Evolutionary conservation across 2,797 vertebrate genomes (phyloP), one percentile per base, ranked within the genome.

Genomic region (Sebastes alutus): DNA sequence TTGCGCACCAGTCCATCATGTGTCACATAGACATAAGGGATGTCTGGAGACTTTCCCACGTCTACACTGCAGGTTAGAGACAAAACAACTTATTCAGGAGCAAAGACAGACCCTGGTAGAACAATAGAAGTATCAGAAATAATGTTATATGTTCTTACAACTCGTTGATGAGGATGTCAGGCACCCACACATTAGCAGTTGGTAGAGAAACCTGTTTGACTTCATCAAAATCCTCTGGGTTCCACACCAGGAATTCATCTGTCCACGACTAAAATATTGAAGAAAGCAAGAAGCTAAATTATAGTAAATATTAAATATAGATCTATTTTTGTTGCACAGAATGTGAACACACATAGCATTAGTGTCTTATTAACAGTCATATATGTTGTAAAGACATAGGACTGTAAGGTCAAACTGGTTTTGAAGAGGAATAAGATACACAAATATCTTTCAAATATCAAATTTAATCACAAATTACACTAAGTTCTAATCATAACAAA

Each of bases 91-190:
- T 33, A 12, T 61, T 27, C 3, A 35, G 18, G 20, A 35, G 20
- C 22, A 0, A 0, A 25, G 61, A 13, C 30, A 10, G 29, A 1
- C 0, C 0, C 22, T 18, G 61, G 5, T 11, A 10, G 23, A 63
- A 0, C 11, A 0, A n/a, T 2, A 67, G 6, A 13, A 10, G 18
- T 1, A 29, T 4, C 3, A 10, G 22, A 42, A 70, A 33, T 25
- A 42, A 30, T 3, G 12, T 4, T 1, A 10, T 9, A 30, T 25
- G 6, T 46, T 96, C 97, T 97, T 94, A 99, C 98, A 99, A 99
- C 88, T 99, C 98, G 0, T 99, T 99, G 94, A 99, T 99, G 92
- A 99, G 96, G 88, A 99, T 99, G 92, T 99, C 98, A 0, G 98
- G 98, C 62, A 98, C 95, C 98, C 98, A 99, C 84, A 99, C 94